Evolutionary conservation across 2,113 vertebrate genomes (phyloP).

Genomic region (Archilochus colubris): DNA sequence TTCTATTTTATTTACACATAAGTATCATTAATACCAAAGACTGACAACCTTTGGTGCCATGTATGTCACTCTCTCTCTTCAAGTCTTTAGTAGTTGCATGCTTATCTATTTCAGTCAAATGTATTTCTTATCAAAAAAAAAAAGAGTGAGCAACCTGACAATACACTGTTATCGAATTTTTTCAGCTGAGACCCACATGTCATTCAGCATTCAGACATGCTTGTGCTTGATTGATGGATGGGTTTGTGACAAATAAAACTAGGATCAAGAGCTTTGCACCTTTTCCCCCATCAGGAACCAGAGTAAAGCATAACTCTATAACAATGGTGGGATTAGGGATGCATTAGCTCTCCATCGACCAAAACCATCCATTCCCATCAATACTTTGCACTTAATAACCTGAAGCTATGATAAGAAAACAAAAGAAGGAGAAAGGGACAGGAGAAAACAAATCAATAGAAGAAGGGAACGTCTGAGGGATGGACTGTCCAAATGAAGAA

Average conservation of each 20-base stretch:
- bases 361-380: slow-evolving; percentile 93
- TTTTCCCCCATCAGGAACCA: slow-evolving; percentile 88
- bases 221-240: slow-evolving; percentile 97
- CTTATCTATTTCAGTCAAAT: slow-evolving; percentile 99
- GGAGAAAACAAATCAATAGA: slow-evolving; percentile 94
- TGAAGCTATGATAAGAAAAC: slow-evolving; percentile 99
- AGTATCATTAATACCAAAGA: slow-evolving; percentile 91
- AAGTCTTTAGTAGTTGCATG: slow-evolving; percentile 89
- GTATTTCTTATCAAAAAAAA: slow-evolving; percentile 93
- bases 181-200: slow-evolving; percentile 96
- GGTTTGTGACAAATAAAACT: slow-evolving; percentile 94
- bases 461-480: slow-evolving; percentile 83
- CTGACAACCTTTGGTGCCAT: slow-evolving; percentile 82
- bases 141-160: slow-evolving; percentile 88
- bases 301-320: slow-evolving; percentile 90
- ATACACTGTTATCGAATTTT: slow-evolving; percentile 98
- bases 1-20: slow-evolving; percentile 84
- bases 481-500: slow-evolving; percentile 81
- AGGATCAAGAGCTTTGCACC: slow-evolving; percentile 97
- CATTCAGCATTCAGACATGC: slow-evolving; percentile 89
- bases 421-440: slow-evolving; percentile 88
- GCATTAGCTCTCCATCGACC: slow-evolving; percentile 98
- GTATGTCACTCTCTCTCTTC: slow-evolving; percentile 83
- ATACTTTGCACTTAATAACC: slow-evolving; percentile 99
- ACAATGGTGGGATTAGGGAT: slow-evolving; percentile 99